phyloP scores from a whole-genome alignment of 2,113 vertebrate species.

The Trichomycterus rosablanca region DNA sequence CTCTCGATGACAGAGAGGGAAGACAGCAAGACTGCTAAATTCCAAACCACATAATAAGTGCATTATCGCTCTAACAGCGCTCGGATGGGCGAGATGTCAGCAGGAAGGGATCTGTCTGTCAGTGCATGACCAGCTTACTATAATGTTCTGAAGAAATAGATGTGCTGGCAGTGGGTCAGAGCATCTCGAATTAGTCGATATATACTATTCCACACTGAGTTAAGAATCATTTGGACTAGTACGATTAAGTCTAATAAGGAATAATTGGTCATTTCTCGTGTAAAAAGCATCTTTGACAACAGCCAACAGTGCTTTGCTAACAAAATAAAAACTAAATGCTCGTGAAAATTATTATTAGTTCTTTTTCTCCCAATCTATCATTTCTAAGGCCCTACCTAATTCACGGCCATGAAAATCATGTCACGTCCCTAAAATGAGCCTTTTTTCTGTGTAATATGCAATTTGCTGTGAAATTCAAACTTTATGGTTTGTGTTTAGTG shows the following conservation, averaged over 20 bases:
- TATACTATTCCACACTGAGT: background rate
- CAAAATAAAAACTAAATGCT: too few species aligned
- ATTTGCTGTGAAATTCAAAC: too few species aligned
- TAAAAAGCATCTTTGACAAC: too few species aligned
- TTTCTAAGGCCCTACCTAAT: too few species aligned
- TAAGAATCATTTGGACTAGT: background rate
- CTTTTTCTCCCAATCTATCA: too few species aligned
- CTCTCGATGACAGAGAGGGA: background rate
- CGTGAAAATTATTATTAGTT: too few species aligned
- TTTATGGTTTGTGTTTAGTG: too few species aligned
- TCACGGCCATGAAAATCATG: too few species aligned
- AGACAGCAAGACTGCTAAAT: background rate
- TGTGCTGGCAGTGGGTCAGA: background rate
- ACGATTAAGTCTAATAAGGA: background rate
- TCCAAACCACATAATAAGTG: background rate
- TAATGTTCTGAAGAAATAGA: background rate
- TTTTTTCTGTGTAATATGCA: too few species aligned
- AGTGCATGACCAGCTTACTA: too few species aligned
- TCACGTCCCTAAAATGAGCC: too few species aligned
- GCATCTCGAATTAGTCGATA: background rate
- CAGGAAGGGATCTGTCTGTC: background rate
- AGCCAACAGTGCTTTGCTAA: too few species aligned
- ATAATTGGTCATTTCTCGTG: background rate
- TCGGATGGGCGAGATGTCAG: conserved; percentile 3
- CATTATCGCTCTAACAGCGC: background rate